Evolutionary conservation across 64 coral and sea anemone genomes (phyloP), one percentile per base, ranked within the genome.

Genomic region (Montipora capricornis): DNA sequence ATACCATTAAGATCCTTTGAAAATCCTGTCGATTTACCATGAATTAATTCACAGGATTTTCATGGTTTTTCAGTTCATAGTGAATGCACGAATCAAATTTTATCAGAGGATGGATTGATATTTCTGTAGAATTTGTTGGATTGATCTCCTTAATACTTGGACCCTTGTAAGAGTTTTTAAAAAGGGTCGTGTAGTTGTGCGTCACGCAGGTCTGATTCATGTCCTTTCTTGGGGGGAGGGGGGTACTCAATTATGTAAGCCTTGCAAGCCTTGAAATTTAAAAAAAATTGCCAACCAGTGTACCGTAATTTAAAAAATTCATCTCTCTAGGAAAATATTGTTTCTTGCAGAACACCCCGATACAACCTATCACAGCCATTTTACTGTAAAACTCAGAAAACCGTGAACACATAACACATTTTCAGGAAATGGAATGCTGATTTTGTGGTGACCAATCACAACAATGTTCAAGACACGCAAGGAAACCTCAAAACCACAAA

Each of bases 21-120:
- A 79, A 79, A 79, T 47, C 0, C 49, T 50, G 46, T 51, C 46
- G 5, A 50, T 79, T 79, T 44, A 79, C 77, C 77, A 50, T 79
- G 77, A 79, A 79, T 51, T 47, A 50, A 79, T 79, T 79, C 77
- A 24, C 77, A 79, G 77, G 46, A 79, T 79, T 79, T 79, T 79
- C 77, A 79, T 79, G 77, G 77, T 44, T 55, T 79, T 79, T n/a
- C 48, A 79, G 26, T 79, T 79, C 77, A 79, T 79, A 51, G 77
- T 79, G 48, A 22, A 22, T 22, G 22, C 22, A 22, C 22, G 22
- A 22, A 22, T 22, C 22, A 22, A 22, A 22, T 22, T 22, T 22
- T 22, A 22, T 22, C 22, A 22, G 22, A 22, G 22, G 22, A 22
- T 22, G 22, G 22, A 22, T 22, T 22, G 22, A 22, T 22, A 22